Conservation (phyloP, 2,797 vertebrate species). For the Eospalax fontanierii region DNA sequence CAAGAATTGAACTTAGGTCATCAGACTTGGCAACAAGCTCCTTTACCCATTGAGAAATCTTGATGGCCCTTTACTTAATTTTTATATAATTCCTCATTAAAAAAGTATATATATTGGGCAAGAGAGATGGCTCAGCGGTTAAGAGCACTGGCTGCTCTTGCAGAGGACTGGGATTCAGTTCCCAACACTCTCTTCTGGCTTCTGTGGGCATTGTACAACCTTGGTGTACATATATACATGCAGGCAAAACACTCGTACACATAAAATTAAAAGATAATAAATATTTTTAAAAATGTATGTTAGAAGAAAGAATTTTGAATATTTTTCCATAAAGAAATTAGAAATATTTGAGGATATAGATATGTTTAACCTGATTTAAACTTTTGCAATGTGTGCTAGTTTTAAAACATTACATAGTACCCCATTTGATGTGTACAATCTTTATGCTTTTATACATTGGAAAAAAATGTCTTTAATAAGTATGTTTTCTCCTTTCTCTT, state of each 20-base stretch:
- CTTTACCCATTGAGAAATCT: neutral
- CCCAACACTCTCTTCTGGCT: neutral
- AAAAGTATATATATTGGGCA: neutral
- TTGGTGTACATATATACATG: no score
- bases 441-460: neutral
- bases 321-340: neutral
- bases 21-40: neutral
- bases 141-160: neutral
- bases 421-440: neutral
- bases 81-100: conserved; percentile 35
- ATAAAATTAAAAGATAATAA: neutral
- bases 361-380: neutral
- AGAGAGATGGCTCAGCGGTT: neutral
- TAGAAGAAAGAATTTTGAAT: neutral
- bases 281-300: conserved; percentile 33
- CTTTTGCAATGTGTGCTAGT: neutral
- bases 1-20: neutral
- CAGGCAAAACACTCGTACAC: neutral
- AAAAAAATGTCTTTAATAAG: neutral
- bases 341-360: neutral
- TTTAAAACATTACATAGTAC: neutral
- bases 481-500: neutral
- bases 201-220: no score
- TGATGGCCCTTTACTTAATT: neutral
- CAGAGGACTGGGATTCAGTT: neutral